Evolutionary conservation across 1,140 invertebrate species (phyloP).

Genomic region (Aphis gossypii): DNA sequence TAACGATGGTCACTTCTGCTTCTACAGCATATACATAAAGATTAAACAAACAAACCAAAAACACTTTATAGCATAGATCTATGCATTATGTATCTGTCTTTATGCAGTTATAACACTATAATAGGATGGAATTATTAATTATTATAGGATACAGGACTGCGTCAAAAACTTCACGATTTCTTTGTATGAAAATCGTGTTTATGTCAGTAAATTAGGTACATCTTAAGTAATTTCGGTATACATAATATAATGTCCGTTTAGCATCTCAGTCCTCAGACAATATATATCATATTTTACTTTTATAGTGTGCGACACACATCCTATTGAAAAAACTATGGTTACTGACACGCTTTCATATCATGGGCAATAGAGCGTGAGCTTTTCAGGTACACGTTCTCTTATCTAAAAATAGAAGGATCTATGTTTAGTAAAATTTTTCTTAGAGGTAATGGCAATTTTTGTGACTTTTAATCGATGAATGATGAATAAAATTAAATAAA

Average conservation of each 20-base stretch:
- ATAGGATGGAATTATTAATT: neutral
- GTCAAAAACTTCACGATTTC: neutral
- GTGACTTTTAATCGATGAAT: too few relatives aligned
- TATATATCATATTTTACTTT: neutral
- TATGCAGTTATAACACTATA: neutral
- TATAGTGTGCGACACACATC: neutral
- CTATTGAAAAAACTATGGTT: neutral
- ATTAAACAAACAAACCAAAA: neutral
- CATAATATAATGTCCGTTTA: neutral
- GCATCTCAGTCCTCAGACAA: neutral
- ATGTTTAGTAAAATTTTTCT: neutral
- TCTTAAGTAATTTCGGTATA: neutral
- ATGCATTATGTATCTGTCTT: neutral
- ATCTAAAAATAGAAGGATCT: neutral
- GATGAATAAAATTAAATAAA: neutral
- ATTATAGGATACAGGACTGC: neutral
- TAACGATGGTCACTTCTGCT: neutral
- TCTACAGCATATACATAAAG: neutral
- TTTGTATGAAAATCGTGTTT: neutral
- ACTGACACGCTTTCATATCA: neutral
- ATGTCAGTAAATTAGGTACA: neutral
- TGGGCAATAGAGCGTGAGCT: neutral
- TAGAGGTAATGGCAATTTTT: neutral
- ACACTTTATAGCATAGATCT: conserved; percentile 8
- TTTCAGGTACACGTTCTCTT: neutral